phyloP scores from a whole-genome alignment of 2,797 vertebrate species.

The Odontamblyopus rebecca region DNA sequence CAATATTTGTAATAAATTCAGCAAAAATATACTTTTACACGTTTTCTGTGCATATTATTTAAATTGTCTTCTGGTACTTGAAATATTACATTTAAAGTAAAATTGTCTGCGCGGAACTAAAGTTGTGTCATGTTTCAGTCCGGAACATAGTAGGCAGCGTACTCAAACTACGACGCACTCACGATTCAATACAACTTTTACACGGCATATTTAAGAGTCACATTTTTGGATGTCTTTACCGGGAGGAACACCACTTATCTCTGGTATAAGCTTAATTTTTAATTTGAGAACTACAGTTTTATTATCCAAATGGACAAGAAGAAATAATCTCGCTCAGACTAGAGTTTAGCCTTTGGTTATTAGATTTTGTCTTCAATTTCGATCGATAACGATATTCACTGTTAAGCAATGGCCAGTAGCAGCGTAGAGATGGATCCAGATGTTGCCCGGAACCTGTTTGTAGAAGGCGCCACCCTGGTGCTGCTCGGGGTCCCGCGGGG shows the following conservation, averaged over 20 bases:
- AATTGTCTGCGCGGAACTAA: neutral
- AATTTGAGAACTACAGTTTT: neutral
- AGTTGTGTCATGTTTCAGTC: neutral
- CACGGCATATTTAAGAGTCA: neutral
- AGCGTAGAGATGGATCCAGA: constrained; percentile 83
- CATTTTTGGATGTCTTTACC: neutral
- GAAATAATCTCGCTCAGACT: neutral
- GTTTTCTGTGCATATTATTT: neutral
- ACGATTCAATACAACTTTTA: neutral
- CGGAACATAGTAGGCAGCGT: neutral
- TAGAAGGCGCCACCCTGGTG: constrained; percentile 90
- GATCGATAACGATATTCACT: neutral
- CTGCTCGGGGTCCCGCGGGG: constrained; percentile 88
- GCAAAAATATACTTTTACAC: neutral
- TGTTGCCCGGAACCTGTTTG: constrained; percentile 84
- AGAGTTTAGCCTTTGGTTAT: neutral
- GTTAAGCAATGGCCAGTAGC: constrained; percentile 60
- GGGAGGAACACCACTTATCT: neutral
- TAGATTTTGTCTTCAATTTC: neutral
- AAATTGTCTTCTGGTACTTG: too few relatives aligned
- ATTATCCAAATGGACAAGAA: neutral
- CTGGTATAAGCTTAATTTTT: neutral
- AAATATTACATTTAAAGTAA: too few relatives aligned
- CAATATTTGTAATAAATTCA: neutral
- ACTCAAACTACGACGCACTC: neutral